Evolutionary conservation across 2,888 invertebrate genomes (phyloP), one percentile per base, ranked within the genome.

Genomic region (Cheilosia soror): DNA sequence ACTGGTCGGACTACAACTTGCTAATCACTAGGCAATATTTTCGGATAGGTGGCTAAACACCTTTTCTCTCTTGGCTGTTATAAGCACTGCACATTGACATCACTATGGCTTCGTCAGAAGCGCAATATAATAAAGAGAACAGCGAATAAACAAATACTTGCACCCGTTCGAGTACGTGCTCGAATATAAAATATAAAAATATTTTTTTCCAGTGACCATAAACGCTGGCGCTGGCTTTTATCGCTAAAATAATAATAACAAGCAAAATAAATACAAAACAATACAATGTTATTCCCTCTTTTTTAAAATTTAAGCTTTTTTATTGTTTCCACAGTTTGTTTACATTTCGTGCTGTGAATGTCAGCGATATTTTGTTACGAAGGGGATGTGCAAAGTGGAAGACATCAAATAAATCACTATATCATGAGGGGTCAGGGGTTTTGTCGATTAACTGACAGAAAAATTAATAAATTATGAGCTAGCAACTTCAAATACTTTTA

Each of bases 361-460:
- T 33, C 25, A 77, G 42, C 60, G 42, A 62, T 53, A 37, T 62
- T 40, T 13, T 27, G 51, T 51, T 29, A 51, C 27, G 51, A 27
- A 25, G 11, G 51, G 5, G 20, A 47, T 20, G 47, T 47, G 68
- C 7, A 51, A n/a, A 44, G 47, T 47, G 68, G 11, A 51, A n/a
- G 44, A 57, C 53, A 72, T 49, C 25, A 51, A 25, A 49, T 76
- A 20, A 55, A 62, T 68, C 53, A 11, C 63, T 47, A 31, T 68
- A 42, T 62, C 73, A 78, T 63, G 55, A 15, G 63, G 63, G 63
- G 78, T 78, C 47, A 79, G 40, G 13, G 44, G 25, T 55, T 66
- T 71, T 60, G 75, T 75, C 75, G 77, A 83, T 58, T 83, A 62
- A 65, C 47, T 53, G n/a, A 33, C 5, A 15, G 25, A 29, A 51